Base-by-base conservation (phyloP, 2,797 vertebrate species). In the Diplodus sargus region DNA sequence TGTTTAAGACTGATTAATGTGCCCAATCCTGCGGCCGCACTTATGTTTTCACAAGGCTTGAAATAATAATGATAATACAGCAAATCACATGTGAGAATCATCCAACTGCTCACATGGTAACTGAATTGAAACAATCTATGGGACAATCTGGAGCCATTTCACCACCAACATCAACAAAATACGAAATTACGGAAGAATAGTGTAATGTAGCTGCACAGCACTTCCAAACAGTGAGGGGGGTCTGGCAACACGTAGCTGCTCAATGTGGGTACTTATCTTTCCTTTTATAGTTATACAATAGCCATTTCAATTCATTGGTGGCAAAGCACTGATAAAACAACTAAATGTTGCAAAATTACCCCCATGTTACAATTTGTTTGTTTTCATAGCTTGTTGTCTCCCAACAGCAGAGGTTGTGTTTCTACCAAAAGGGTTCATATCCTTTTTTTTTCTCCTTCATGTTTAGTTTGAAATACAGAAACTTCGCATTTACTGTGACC, bases 401-500 rank as follows among this genome's bases (percentile, higher is more conserved):
- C 39, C 4, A 62, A 52, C 47, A 63, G 13, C 1, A 5, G 25
- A 65, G 12, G 16, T 72, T 81, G 43, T 69, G 30, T 64, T 63
- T 75, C 60, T 74, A 63, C 81, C 49, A 51, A 42, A 3, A 23
- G 7, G 15, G 39, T 39, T 39, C 39, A 70, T 76, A 2, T 34
- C 62, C 1, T 52, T 15, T 74, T 23, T 53, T n/a, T 42, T 28
- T 60, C 2, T 60, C 4, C 4, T 16, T 13, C 39, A 39, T 39
- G 0, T 84, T 68, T 62, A 99, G 98, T 99, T 99, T 94, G 97
- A 98, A 91, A 90, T 99, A 85, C 98, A 99, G 93, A 99, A 99
- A 87, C 92, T 99, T 69, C 92, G 98, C 80, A 99, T 99, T 92
- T 99, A 99, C 92, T 99, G 98, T 93, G 97, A 98, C 84, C 98